A percentile compares a stretch with the other conserved stretches of the same genome.
Evolutionary conservation across 1,140 invertebrate genomes (phyloP).

Genomic region (Caenorhabditis briggsae): DNA sequence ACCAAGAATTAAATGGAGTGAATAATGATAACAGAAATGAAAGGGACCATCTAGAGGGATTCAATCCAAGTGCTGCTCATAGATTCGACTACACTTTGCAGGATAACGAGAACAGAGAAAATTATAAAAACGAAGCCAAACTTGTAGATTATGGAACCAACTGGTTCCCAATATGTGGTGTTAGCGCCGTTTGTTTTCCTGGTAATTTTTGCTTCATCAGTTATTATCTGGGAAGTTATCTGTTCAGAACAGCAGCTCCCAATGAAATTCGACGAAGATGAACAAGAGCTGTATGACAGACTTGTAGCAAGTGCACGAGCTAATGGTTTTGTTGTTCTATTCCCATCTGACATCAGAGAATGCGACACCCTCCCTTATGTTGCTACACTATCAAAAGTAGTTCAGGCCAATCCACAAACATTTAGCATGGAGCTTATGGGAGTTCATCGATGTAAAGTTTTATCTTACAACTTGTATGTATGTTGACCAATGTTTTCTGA

Average conservation of each 20-base stretch:
- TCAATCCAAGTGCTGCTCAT: constrained; percentile 71
- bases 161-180: constrained; percentile 29
- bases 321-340: constrained; percentile 28
- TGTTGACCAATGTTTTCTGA: neutral
- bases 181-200: constrained; percentile 27
- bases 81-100: constrained; percentile 43
- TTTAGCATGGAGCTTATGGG: constrained; percentile 37
- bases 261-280: constrained; percentile 23
- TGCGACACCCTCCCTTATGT: neutral
- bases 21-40: too few species aligned
- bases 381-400: neutral
- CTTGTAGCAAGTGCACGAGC: constrained; percentile 17
- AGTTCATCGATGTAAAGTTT: constrained; percentile 16
- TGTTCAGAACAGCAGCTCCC: constrained; percentile 20
- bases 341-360: constrained; percentile 13
- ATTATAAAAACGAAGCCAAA: constrained; percentile 4
- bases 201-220: neutral
- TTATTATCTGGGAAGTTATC: neutral
- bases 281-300: constrained; percentile 21
- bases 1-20: too few species aligned
- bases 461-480: constrained; percentile 3
- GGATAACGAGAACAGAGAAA: constrained; percentile 16
- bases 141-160: constrained; percentile 19
- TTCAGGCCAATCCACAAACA: neutral
- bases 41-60: neutral